Conservation (phyloP, 2,888 invertebrate genomes). For the Thecocarcelia acutangulata region DNA sequence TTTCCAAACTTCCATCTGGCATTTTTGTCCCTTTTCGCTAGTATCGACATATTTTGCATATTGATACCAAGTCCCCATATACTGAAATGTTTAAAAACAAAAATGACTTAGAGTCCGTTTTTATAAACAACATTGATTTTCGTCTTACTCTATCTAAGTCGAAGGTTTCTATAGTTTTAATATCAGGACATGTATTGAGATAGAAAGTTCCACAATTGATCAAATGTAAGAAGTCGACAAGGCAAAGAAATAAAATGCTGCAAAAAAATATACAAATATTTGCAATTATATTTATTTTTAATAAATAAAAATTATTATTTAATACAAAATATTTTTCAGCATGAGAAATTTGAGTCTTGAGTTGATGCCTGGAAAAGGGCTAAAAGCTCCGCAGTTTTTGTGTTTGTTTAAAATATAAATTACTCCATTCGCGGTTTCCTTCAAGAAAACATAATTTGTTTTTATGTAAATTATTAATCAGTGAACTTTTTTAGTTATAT, state of each 20-base stretch:
- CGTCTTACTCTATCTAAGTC: conserved; percentile 81
- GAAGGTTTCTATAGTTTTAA: conserved; percentile 84
- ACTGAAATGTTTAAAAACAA: conserved; percentile 82
- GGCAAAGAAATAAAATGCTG: conserved; percentile 22
- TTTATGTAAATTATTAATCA: no score
- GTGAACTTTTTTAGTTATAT: no score
- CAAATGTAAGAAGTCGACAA: conserved; percentile 34
- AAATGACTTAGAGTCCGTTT: background rate
- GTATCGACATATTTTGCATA: conserved; percentile 88
- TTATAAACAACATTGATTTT: background rate
- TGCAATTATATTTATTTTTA: no score
- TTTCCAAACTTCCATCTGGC: conserved; percentile 86
- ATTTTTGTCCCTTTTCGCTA: conserved; percentile 89
- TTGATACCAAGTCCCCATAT: conserved; percentile 90
- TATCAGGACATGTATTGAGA: conserved; percentile 85
- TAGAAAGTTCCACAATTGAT: conserved; percentile 84
- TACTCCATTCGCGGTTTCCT: no score
- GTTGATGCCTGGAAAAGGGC: no score
- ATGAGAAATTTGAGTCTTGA: no score
- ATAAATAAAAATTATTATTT: no score
- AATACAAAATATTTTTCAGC: no score
- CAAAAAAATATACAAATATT: no score
- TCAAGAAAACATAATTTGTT: no score
- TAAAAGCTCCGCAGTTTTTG: no score
- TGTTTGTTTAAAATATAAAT: no score